These are phyloP conservation scores for Hippocampus barbouri DNA, from an alignment of 2,113 vertebrate species.

Conservation along the genomic window DNA sequence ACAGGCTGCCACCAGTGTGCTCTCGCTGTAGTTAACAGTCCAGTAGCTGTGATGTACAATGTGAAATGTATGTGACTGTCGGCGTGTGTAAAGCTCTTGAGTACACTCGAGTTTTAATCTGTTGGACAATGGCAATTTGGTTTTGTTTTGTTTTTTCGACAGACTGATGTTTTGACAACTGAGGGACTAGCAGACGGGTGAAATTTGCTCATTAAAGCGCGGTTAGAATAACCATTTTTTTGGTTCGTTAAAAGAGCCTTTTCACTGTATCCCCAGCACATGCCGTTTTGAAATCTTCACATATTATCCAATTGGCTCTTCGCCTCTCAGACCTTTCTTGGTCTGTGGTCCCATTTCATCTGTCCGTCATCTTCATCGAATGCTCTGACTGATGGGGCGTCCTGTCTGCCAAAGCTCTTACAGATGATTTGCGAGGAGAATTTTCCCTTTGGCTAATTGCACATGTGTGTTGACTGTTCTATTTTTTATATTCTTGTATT, in stretches of 20 bases:
- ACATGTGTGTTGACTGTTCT: slow-evolving; percentile 5
- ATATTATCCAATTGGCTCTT: slow-evolving; percentile 31
- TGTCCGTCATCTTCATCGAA: slow-evolving; percentile 49
- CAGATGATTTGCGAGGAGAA: slow-evolving; percentile 52
- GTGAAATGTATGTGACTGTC: too few relatives aligned
- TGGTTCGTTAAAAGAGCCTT: neutral
- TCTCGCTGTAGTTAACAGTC: too few relatives aligned
- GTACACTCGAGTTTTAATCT: too few relatives aligned
- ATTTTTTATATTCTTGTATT: neutral
- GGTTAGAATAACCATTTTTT: too few relatives aligned
- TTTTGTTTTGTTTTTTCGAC: too few relatives aligned
- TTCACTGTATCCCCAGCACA: neutral
- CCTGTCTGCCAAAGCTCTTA: slow-evolving; percentile 47
- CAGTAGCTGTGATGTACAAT: too few relatives aligned
- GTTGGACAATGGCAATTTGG: too few relatives aligned
- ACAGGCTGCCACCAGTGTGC: too few relatives aligned
- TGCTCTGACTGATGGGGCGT: slow-evolving; percentile 60
- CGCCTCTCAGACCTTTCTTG: slow-evolving; percentile 43
- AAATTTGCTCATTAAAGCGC: too few relatives aligned
- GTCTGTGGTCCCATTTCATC: slow-evolving; percentile 27
- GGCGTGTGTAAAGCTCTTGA: too few relatives aligned
- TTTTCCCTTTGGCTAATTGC: slow-evolving; percentile 24
- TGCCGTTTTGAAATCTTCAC: neutral
- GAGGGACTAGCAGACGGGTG: too few relatives aligned
- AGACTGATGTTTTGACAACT: too few relatives aligned